Conservation (phyloP, 2,113 vertebrate species). For the Carassius auratus region DNA sequence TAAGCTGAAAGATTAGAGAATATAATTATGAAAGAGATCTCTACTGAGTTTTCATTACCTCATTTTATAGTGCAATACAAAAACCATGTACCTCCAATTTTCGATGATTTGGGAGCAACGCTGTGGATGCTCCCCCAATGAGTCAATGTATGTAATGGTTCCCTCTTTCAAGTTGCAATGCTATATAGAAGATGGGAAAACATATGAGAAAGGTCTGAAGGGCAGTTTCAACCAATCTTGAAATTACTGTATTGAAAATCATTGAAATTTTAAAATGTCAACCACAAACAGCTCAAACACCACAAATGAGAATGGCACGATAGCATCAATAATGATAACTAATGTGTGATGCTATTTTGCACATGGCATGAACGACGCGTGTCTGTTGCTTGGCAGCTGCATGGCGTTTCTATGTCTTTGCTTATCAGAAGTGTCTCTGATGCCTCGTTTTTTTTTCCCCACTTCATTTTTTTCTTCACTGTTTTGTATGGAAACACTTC, state of each 20-base stretch:
- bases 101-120: not conserved
- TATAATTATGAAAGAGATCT: not conserved
- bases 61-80: constrained; percentile 9
- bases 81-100: not conserved
- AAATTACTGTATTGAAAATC: not conserved
- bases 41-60: not conserved
- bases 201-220: constrained; percentile 1
- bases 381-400: too few relatives aligned
- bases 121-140: constrained; percentile 6
- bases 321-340: constrained; percentile 1
- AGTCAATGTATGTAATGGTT: not conserved
- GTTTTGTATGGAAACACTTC: not conserved
- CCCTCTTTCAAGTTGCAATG: constrained; percentile 1
- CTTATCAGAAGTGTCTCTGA: not conserved
- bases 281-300: not conserved
- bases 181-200: not conserved
- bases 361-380: too few relatives aligned
- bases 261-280: constrained; percentile 3
- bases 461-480: not conserved
- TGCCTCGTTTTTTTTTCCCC: too few relatives aligned
- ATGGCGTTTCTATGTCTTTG: not conserved
- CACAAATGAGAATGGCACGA: not conserved
- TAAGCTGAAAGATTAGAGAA: constrained; percentile 8
- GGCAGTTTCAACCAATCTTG: not conserved
- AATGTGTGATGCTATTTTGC: not conserved